phyloP scores from a whole-genome alignment of 2,797 vertebrate species.

The Sus cebifrons region DNA sequence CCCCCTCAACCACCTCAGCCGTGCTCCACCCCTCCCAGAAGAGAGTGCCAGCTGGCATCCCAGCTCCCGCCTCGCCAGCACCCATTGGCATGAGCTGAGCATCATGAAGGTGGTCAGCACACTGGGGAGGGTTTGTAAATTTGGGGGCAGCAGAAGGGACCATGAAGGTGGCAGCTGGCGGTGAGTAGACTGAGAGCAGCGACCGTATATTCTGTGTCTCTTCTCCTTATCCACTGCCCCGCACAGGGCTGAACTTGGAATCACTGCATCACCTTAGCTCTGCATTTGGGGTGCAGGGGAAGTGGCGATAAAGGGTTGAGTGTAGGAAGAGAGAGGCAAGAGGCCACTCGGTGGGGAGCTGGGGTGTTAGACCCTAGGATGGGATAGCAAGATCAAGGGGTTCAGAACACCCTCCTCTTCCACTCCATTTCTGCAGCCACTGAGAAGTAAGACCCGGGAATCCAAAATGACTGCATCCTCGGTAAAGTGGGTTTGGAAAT shows the following conservation, averaged over 20 bases:
- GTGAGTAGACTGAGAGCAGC: not conserved
- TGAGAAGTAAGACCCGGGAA: not conserved
- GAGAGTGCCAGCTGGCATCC: accelerated
- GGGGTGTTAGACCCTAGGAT: not conserved
- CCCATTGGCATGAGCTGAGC: not conserved
- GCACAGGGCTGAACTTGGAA: not conserved
- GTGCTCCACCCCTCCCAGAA: too few species aligned
- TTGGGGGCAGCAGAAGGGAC: not conserved
- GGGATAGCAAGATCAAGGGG: not conserved
- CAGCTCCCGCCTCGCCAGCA: not conserved
- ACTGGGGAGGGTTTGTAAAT: not conserved
- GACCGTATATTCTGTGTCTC: not conserved
- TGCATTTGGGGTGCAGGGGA: not conserved
- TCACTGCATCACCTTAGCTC: not conserved
- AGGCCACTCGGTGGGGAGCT: not conserved
- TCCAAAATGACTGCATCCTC: not conserved
- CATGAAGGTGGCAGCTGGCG: not conserved
- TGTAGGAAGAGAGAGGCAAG: accelerated
- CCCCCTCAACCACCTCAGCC: too few species aligned
- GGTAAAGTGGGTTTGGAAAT: not conserved
- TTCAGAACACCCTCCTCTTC: not conserved
- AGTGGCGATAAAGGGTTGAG: accelerated
- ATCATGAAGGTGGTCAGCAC: accelerated
- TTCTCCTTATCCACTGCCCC: not conserved
- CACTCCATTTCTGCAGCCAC: not conserved